A percentile compares a stretch with the other conserved stretches of the same genome.
Evolutionary conservation across 1,140 invertebrate species (phyloP).

Genomic region (Acyrthosiphon pisum): DNA sequence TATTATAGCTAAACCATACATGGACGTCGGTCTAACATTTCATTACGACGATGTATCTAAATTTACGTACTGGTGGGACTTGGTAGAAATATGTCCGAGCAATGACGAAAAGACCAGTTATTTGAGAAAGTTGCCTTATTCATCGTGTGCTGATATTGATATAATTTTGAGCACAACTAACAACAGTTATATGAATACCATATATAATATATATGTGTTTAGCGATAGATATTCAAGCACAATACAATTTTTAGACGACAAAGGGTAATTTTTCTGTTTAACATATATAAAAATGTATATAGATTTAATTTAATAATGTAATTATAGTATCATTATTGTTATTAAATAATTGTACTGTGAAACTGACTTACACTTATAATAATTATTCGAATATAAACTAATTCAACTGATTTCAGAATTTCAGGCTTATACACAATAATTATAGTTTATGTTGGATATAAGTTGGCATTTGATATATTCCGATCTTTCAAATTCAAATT

Average conservation of each 20-base stretch:
- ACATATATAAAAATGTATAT: background rate
- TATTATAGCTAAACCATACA: slow-evolving; percentile 37
- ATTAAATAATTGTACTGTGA: too few species aligned
- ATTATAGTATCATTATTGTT: too few species aligned
- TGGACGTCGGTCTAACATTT: slow-evolving; percentile 3
- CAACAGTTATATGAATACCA: background rate
- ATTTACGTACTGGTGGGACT: background rate
- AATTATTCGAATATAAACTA: background rate
- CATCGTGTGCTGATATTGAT: background rate
- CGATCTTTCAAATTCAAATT: slow-evolving; percentile 46
- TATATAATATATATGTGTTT: slow-evolving; percentile 40
- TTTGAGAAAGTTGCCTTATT: slow-evolving; percentile 37
- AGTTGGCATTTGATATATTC: slow-evolving; percentile 38
- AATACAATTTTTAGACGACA: background rate
- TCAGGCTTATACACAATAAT: slow-evolving; percentile 18
- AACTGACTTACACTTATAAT: too few species aligned
- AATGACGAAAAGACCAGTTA: background rate
- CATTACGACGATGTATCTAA: background rate
- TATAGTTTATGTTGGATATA: slow-evolving; percentile 37
- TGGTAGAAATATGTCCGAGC: background rate
- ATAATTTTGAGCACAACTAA: background rate
- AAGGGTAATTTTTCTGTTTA: slow-evolving; percentile 23
- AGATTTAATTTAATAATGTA: background rate
- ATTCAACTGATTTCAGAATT: slow-evolving; percentile 31
- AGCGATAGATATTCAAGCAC: slow-evolving; percentile 16